A percentile compares a stretch with the other conserved stretches of the same genome.
Conservation (phyloP, 2,113 vertebrate genomes). For the Ophthalmolycus amberensis region DNA sequence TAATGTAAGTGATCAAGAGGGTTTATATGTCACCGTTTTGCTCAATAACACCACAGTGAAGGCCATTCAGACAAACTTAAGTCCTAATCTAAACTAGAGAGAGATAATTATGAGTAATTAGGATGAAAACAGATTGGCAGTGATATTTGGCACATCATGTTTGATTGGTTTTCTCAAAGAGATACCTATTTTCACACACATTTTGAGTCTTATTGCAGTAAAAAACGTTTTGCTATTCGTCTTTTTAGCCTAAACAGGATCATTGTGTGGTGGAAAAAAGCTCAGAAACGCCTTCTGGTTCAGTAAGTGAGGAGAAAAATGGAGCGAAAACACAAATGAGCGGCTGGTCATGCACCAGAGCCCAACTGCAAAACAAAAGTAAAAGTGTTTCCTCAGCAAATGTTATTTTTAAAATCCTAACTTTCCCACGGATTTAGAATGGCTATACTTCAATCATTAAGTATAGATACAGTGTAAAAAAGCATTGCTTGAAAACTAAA, state of each 20-base stretch:
- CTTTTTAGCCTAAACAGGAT: conserved; percentile 5
- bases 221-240: background rate
- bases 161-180: background rate
- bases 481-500: background rate
- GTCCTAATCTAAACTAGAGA: conserved; percentile 10
- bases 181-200: background rate
- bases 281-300: background rate
- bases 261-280: background rate
- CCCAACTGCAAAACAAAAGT: conserved; percentile 3
- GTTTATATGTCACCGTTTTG: conserved; percentile 12
- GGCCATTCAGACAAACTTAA: background rate
- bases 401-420: conserved; percentile 28
- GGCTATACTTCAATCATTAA: background rate
- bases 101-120: conserved; percentile 7
- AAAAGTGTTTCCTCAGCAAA: conserved; percentile 32
- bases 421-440: background rate
- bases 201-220: background rate
- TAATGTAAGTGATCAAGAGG: conserved; percentile 8
- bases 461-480: background rate
- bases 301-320: conserved; percentile 4
- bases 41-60: conserved; percentile 18
- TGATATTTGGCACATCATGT: background rate
- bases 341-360: conserved; percentile 6
- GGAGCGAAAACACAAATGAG: conserved; percentile 3
- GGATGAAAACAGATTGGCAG: background rate